Base-by-base conservation (phyloP, 30 jellyfish, hydroid and myxozoan genomes). In the Pelagia noctiluca region DNA sequence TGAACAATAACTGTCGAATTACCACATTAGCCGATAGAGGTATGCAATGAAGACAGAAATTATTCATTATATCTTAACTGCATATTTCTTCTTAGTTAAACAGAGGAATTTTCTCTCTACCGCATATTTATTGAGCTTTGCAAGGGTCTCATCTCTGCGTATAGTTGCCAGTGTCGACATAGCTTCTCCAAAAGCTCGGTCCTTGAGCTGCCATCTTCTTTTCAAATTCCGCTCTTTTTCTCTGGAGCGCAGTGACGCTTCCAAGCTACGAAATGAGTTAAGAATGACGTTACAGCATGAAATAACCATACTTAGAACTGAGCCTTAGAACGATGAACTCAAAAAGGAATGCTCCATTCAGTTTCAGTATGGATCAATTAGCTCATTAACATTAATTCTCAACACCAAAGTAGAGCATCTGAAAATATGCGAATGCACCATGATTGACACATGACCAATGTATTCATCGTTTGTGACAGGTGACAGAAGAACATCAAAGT, bases 111-210 rank as follows among this genome's bases (percentile, higher is more conserved):
- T 26, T 66, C 79, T 30, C 32, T 66, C 79, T 26, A 66, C 79
- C 8, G 54, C 79, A 66, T 62, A 26, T 62, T 62, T 62, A 21
- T 19, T 21, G 35, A 62, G 75, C 75, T 62, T 62, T 62, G 75
- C 75, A 62, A 62, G 75, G 75, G 75, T 62, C 35, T 62, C 75
- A 62, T 62, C 16, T 62, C 75, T 62, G 75, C 75, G 75, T 62
- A 19, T 62, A 21, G 5, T 21, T 62, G 22, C 75, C 31, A 62
- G 75, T 2, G 75, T 26, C 35, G 49, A 62, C 75, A 62, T 62
- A 16, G 75, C 31, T 62, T 62, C 35, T 1, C 75, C 75, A 62
- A 62, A 62, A 62, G 75, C 22, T 19, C 75, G 75, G 75, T 62
- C 35, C 75, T 62, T 62, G 16, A 62, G 75, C 75, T 62, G 75